Conservation (phyloP, 2,888 invertebrate genomes). For the Agrotis clavis region DNA sequence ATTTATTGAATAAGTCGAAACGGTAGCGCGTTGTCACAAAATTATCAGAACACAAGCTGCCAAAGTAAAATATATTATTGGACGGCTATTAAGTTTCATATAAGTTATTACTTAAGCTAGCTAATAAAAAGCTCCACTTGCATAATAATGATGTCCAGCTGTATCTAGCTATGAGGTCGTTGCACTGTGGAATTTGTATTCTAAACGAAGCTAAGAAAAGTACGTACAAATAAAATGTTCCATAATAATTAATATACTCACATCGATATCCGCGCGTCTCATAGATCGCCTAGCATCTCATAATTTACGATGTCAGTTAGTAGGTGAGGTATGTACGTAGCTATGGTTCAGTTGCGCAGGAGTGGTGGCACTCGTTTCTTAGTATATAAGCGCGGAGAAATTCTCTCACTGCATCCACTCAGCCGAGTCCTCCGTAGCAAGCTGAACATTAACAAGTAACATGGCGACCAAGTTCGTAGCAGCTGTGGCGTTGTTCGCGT, state of each 20-base stretch:
- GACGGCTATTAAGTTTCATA: neutral
- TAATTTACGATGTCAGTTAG: conserved; percentile 84
- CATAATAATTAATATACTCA: conserved; percentile 57
- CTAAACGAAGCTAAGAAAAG: conserved; percentile 5
- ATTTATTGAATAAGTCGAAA: no score
- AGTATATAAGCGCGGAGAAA: conserved; percentile 89
- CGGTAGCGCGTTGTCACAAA: no score
- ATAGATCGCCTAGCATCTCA: conserved; percentile 77
- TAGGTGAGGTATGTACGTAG: conserved; percentile 86
- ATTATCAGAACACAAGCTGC: no score
- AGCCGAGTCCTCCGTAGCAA: conserved; percentile 58
- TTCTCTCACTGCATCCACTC: conserved; percentile 89
- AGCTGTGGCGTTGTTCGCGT: conserved; percentile 79
- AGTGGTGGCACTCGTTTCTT: conserved; percentile 73
- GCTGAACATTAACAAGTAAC: conserved; percentile 61
- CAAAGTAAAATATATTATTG: no score
- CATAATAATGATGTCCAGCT: neutral
- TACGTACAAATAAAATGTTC: conserved; percentile 50
- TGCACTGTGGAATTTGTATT: conserved; percentile 52
- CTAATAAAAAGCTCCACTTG: neutral
- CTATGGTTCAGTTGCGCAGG: conserved; percentile 78
- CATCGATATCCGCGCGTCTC: conserved; percentile 62
- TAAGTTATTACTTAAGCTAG: neutral
- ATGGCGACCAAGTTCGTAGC: conserved; percentile 86
- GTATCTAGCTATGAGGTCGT: conserved; percentile 56